A percentile compares a stretch with the other conserved stretches of the same genome.
Conservation (phyloP, 37 sponge, comb jelly and placozoan genomes). For the Agelas oroides region DNA sequence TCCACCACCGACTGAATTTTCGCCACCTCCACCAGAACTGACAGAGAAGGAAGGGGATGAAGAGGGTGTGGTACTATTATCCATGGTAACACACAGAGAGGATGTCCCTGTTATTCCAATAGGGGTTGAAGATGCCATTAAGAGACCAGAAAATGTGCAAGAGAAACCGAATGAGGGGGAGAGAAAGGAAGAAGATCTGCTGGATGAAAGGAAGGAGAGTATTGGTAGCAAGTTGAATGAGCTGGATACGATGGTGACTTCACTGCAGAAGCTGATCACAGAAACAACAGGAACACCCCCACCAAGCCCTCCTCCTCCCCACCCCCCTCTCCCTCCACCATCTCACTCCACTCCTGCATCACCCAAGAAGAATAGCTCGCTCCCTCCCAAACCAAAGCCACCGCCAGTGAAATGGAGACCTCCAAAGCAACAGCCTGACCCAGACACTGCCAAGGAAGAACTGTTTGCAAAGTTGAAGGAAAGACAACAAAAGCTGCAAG, state of each 20-base stretch:
- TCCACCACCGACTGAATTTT: slow-evolving; percentile 8
- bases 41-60: slow-evolving; percentile 3
- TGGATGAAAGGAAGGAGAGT: neutral
- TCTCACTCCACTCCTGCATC: slow-evolving; percentile 1
- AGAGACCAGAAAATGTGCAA: neutral
- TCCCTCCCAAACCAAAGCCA: slow-evolving; percentile 15
- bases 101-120: neutral
- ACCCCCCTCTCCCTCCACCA: slow-evolving; percentile 5
- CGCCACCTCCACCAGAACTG: neutral
- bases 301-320: slow-evolving; percentile 14
- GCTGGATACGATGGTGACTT: slow-evolving; percentile 32
- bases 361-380: neutral
- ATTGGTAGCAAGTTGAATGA: slow-evolving; percentile 22
- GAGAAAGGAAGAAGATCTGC: neutral
- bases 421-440: neutral
- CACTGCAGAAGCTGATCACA: slow-evolving; percentile 4
- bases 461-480: slow-evolving; percentile 38
- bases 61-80: neutral
- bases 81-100: neutral
- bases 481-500: slow-evolving; percentile 26
- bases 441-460: slow-evolving; percentile 8
- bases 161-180: neutral
- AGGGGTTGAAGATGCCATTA: neutral
- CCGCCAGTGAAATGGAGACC: neutral
- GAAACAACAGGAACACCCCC: neutral